Base-by-base conservation (phyloP, 2,113 vertebrate species). In the Myrmecophaga tridactyla region DNA sequence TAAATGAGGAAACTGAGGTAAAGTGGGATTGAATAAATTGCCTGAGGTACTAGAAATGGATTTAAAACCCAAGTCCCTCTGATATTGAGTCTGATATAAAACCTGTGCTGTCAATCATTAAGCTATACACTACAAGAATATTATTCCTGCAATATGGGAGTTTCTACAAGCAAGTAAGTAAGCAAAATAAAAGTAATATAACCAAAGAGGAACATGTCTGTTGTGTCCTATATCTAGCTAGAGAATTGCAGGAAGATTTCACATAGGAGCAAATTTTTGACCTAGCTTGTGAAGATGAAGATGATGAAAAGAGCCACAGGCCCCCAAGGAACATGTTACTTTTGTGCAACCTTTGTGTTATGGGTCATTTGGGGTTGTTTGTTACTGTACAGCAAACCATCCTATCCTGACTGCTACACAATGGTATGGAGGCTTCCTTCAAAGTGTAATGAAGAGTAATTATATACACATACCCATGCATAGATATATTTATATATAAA, bases 171-270 rank as follows among this genome's bases (percentile, higher is more conserved):
- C 73, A 63, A 95, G 41, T 17, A 77, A 92, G 77, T 67, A 84
- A 81, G 88, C 95, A 95, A 95, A 96, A 95, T 92, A 69, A 87
- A 95, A 67, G 85, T 62, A 90, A 87, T 60, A 17, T 72, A 87
- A 85, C 69, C 51, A 34, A 72, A 95, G 81, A 96, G 75, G 80
- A 63, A 67, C 29, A 73, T 39, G 95, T 84, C 20, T 39, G 72
- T 70, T 77, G 53, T 60, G 41, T 72, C 51, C 13, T 56, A 76
- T 70, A 27, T 88, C 65, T 82, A 62, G 48, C 39, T 58, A 60
- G 43, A 92, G 72, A 75, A 85, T 85, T 90, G 69, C 77, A 62
- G 29, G 78, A 92, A 36, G 27, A 17, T 62, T 83, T 89, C 39
- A 18, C 23, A 11, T 41, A 63, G 46, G 51, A 86, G 67, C 78